Evolutionary conservation across 2,888 invertebrate genomes (phyloP).

Genomic region (Junonia oenone): DNA sequence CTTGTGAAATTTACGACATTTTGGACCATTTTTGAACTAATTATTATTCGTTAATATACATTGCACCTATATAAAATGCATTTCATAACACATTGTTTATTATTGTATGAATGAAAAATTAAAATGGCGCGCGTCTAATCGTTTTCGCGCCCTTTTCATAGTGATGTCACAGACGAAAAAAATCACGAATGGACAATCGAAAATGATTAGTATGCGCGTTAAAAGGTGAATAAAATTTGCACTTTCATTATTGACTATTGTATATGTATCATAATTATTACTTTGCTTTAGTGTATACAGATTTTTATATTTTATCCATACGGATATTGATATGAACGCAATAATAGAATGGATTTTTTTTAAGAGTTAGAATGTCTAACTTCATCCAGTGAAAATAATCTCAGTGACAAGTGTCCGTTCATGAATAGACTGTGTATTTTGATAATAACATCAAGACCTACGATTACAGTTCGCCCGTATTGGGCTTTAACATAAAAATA

Average conservation of each 20-base stretch:
- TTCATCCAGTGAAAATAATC: conserved; percentile 42
- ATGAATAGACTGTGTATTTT: conserved; percentile 65
- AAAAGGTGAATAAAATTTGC: conserved; percentile 29
- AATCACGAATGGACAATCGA: conserved; percentile 12
- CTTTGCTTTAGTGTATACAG: conserved; percentile 29
- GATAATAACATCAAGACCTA: conserved; percentile 71
- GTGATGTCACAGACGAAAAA: conserved; percentile 17
- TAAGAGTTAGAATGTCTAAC: conserved; percentile 15
- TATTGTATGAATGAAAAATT: conserved; percentile 15
- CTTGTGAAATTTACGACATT: conserved; percentile 44
- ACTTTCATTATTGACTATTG: conserved; percentile 26
- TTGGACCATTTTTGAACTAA: conserved; percentile 48
- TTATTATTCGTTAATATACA: conserved; percentile 25
- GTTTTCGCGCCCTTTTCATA: conserved; percentile 24
- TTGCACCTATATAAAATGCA: conserved; percentile 33
- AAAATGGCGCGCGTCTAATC: conserved; percentile 21
- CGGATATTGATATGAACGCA: conserved; percentile 22
- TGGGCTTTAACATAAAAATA: conserved; percentile 54
- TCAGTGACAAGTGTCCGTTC: conserved; percentile 36
- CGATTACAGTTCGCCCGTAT: conserved; percentile 49
- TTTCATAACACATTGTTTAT: conserved; percentile 28
- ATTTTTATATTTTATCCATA: conserved; percentile 28
- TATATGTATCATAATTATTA: conserved; percentile 29
- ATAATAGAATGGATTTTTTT: conserved; percentile 20
- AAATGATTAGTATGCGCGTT: conserved; percentile 35